Percentiles rank a stretch among this genome's conserved stretches.
These are phyloP conservation scores for Fregetta grallaria DNA, from an alignment of 2,113 vertebrate genomes.

Conservation along the genomic window DNA sequence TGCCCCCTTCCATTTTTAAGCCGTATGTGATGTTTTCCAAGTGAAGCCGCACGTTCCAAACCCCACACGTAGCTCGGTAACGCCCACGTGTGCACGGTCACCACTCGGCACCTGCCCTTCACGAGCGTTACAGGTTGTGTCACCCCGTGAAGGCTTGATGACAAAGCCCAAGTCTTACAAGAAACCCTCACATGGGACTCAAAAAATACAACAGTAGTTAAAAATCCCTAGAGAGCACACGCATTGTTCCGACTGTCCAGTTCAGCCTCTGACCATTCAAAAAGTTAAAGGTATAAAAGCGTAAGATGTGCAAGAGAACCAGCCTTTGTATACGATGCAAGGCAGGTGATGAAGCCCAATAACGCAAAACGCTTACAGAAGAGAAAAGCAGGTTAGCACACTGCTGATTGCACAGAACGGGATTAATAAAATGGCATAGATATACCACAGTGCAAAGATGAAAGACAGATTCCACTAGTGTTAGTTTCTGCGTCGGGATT, in stretches of 20 bases:
- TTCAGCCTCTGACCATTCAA: constrained; percentile 50
- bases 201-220: constrained; percentile 68
- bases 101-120: background rate
- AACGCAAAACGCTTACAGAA: constrained; percentile 55
- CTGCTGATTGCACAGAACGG: constrained; percentile 59
- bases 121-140: background rate
- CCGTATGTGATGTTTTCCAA: background rate
- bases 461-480: constrained; percentile 64
- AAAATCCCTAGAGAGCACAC: constrained; percentile 67
- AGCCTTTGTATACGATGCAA: constrained; percentile 54
- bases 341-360: constrained; percentile 68
- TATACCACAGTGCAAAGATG: constrained; percentile 60
- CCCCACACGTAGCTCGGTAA: rapidly evolving
- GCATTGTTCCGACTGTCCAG: constrained; percentile 10
- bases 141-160: background rate
- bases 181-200: constrained; percentile 27
- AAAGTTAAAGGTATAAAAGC: constrained; percentile 67
- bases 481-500: background rate
- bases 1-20: background rate
- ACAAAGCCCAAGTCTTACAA: background rate
- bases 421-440: constrained; percentile 33
- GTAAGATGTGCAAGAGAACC: constrained; percentile 67
- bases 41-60: background rate
- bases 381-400: constrained; percentile 66
- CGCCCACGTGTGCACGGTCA: background rate